Evolutionary conservation across 2,113 vertebrate species (phyloP), one percentile per base, ranked within the genome.

Genomic region (Halcyon malimbica): DNA sequence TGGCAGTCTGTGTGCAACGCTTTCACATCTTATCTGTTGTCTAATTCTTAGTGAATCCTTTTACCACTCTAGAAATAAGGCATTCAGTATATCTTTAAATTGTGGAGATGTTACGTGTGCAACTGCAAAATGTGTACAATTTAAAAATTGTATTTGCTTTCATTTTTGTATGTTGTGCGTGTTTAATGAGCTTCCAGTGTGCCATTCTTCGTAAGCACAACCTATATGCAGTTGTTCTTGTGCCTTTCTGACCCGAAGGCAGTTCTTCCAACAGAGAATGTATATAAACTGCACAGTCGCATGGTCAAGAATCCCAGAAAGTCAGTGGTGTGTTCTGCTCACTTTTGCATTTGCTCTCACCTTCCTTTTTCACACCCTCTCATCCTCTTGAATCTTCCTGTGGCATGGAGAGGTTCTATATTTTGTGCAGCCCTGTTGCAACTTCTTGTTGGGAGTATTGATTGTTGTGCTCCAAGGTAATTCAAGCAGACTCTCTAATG

Each of bases 301-400:
- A 6, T 15, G 37, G 59, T 54, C 29, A 48, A 29, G 59, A 93
- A 54, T 95, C 54, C 23, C 60, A 64, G 29, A 11, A 9, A 74
- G 25, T 83, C 42, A 54, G 39, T 59, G 33, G 42, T 63, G n/a
- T 85, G 35, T 46, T 70, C 37, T 83, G 13, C 62, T 76, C 8
- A 5, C 20, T 79, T 35, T 90, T 1, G 5, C 51, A 6, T 0
- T 0, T 85, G 23, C 11, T 89, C 42, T 78, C 5, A 18, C 4
- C 0, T 39, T 56, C 12, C 10, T 35, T 56, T 41, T 67, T 42
- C 31, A 39, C 4, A 16, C 3, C 80, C 25, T 80, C 12, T 59
- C 24, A 50, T 74, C 39, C 19, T 82, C 24, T 90, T 67, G 64
- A 74, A 6, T 80, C 60, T 83, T 86, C n/a, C 17, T 48, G 10